These are phyloP conservation scores for Hesperophylax magnus DNA, from an alignment of 1,140 invertebrate genomes.

Conservation along the genomic window DNA sequence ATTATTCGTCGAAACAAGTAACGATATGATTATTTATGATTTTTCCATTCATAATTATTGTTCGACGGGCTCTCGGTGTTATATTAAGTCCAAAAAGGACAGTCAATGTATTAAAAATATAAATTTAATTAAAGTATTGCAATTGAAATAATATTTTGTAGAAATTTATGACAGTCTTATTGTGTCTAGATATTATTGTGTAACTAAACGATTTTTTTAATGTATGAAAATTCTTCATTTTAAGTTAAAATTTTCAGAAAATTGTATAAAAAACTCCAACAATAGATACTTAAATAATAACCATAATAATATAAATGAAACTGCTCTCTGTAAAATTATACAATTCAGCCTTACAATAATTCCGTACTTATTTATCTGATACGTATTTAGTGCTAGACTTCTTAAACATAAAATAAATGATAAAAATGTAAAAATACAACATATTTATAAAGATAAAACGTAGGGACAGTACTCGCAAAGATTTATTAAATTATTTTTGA, in stretches of 20 bases:
- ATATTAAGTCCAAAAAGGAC: neutral
- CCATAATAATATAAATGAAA: neutral
- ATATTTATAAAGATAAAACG: constrained; percentile 12
- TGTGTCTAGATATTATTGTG: constrained; percentile 3
- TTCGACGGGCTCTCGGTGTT: constrained; percentile 21
- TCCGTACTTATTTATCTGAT: constrained; percentile 24
- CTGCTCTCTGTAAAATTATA: neutral
- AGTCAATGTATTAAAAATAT: constrained; percentile 1
- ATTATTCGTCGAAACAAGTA: constrained; percentile 25
- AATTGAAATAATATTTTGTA: constrained; percentile 15
- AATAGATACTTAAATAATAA: constrained; percentile 9
- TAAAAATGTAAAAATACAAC: constrained; percentile 1
- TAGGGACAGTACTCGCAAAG: constrained; percentile 40
- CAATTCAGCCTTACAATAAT: constrained; percentile 1
- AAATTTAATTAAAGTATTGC: constrained; percentile 8
- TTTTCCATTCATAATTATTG: constrained; percentile 19
- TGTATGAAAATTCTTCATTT: no score
- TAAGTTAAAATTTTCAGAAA: neutral
- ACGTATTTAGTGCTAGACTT: neutral
- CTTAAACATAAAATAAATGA: neutral
- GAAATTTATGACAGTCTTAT: neutral
- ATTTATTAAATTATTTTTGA: constrained; percentile 6
- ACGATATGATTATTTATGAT: constrained; percentile 14
- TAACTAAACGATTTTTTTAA: no score
- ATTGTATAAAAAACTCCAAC: neutral